These are phyloP conservation scores for Oasisia sp. DNA, from an alignment of 2,888 invertebrate genomes.

Conservation along the genomic window DNA sequence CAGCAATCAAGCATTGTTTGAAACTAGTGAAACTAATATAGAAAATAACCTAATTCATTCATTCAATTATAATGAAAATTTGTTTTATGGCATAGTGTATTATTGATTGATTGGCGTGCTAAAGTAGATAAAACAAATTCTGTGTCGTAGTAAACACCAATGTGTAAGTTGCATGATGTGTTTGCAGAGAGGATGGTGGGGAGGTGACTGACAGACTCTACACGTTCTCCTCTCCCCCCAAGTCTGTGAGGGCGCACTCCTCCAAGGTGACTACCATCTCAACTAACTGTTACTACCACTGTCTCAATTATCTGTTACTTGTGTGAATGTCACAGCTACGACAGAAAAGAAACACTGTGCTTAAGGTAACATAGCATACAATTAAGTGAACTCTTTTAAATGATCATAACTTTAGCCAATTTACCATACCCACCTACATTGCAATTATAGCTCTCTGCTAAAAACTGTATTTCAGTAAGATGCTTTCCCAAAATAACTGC, in stretches of 20 bases:
- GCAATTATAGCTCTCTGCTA: too few relatives aligned
- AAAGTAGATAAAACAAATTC: too few relatives aligned
- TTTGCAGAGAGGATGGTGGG: constrained; percentile 46
- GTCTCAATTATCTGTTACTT: background rate
- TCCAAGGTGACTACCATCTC: background rate
- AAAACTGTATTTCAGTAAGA: too few relatives aligned
- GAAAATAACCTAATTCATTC: too few relatives aligned
- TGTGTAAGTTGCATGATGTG: background rate
- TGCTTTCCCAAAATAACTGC: too few relatives aligned
- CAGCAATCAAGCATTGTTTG: too few relatives aligned
- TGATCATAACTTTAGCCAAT: background rate
- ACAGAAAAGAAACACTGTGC: background rate
- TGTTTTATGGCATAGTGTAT: background rate
- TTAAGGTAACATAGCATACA: background rate
- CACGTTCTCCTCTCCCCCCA: constrained; percentile 55
- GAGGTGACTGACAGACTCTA: constrained; percentile 35
- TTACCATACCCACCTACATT: too few relatives aligned
- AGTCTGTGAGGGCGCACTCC: constrained; percentile 32
- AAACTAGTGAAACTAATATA: too few relatives aligned
- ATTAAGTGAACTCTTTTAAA: background rate
- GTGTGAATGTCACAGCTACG: background rate
- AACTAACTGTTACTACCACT: background rate
- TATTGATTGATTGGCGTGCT: background rate
- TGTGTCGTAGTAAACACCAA: background rate
- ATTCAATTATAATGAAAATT: background rate